These are phyloP conservation scores for Xenentodon cancila DNA, from an alignment of 2,797 vertebrate species.

Conservation along the genomic window DNA sequence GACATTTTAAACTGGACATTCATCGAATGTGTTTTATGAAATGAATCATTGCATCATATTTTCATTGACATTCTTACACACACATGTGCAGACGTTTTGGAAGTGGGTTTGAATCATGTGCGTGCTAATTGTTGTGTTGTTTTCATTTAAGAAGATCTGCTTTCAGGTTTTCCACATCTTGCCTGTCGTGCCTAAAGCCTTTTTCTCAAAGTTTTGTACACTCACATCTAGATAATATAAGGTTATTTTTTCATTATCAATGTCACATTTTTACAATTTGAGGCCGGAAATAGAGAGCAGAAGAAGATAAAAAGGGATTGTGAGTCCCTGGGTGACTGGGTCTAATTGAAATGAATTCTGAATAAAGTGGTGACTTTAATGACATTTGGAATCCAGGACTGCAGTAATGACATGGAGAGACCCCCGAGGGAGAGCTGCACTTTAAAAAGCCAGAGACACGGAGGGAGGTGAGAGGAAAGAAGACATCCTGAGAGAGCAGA, in stretches of 20 bases:
- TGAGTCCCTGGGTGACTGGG: constrained; percentile 64
- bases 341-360: constrained; percentile 80
- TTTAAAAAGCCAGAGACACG: constrained; percentile 51
- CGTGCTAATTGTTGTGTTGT: too few relatives aligned
- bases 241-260: constrained; percentile 21
- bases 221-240: background rate
- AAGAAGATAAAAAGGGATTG: constrained; percentile 23
- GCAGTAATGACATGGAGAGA: constrained; percentile 73
- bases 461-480: constrained; percentile 6
- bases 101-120: too few relatives aligned
- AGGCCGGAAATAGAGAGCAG: constrained; percentile 15
- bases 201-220: too few relatives aligned
- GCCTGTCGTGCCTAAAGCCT: too few relatives aligned
- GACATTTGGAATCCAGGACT: constrained; percentile 77
- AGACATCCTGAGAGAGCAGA: constrained; percentile 17
- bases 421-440: constrained; percentile 53
- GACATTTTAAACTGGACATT: too few relatives aligned
- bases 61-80: too few relatives aligned
- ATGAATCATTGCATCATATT: too few relatives aligned
- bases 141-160: too few relatives aligned
- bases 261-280: constrained; percentile 39
- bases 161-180: too few relatives aligned
- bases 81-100: too few relatives aligned
- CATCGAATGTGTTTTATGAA: too few relatives aligned
- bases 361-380: constrained; percentile 77